Base-by-base conservation (phyloP, 2,888 invertebrate species). In the Atherix ibis region DNA sequence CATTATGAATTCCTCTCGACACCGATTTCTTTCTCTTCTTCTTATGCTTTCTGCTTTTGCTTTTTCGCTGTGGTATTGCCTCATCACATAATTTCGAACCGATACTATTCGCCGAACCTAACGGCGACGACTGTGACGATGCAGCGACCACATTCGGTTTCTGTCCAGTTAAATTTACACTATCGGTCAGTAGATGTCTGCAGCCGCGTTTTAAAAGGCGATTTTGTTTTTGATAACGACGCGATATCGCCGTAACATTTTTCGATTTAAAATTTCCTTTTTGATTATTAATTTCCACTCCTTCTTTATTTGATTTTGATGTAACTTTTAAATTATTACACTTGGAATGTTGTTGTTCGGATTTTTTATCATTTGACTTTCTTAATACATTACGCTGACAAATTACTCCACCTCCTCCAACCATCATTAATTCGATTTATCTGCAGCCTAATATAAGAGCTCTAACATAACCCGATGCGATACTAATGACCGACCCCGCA, bases 201-300 rank as follows among this genome's bases (percentile, higher is more conserved):
- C 59, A 51, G 3, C 57, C 58, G n/a, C 58, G 56, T 42, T 56
- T 56, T 34, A 57, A 48, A 47, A 53, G 52, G 35, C 56, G 51
- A 32, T 50, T 51, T 43, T 46, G 46, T 39, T 46, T 45, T 25
- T 44, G 45, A 26, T 54, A 43, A 32, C 56, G 56, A 12, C 49
- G 48, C 25, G n/a, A n/a, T n/a, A n/a, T n/a, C n/a, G n/a, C n/a
- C n/a, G n/a, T n/a, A n/a, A 31, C 17, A 32, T 28, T 39, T 19
- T 24, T 12, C 14, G 26, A 16, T n/a, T 15, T 15, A 25, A 13
- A 16, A 33, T 29, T 35, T 4, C 9, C 30, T 12, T 9, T 19
- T 17, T 27, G 32, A 26, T 27, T 36, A 13, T 16, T 29, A 16
- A 29, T 34, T 16, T 31, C 31, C 8, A 8, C 17, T 13, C 34